These are phyloP conservation scores for Burhinus oedicnemus DNA, from an alignment of 2,113 vertebrate genomes.

Conservation along the genomic window DNA sequence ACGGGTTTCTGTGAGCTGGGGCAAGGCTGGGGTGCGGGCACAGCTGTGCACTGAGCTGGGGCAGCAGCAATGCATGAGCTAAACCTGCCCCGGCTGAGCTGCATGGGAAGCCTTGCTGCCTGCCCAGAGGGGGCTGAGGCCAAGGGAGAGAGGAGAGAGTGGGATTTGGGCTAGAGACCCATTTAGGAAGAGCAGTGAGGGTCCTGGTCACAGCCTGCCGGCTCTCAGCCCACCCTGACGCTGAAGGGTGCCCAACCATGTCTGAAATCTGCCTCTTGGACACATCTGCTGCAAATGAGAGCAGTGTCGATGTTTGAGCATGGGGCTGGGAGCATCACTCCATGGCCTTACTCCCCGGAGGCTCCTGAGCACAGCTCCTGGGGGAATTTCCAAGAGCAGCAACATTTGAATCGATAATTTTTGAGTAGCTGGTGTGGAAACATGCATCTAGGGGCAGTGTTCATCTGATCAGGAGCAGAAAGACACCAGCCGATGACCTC, in stretches of 20 bases:
- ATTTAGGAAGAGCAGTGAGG: background rate
- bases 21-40: background rate
- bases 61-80: background rate
- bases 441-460: accelerated
- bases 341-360: accelerated
- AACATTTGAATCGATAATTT: background rate
- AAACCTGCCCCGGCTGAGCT: background rate
- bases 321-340: background rate
- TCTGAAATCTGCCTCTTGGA: background rate
- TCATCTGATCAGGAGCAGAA: background rate
- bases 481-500: background rate
- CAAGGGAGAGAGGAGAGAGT: background rate
- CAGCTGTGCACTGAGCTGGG: background rate
- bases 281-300: background rate
- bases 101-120: background rate
- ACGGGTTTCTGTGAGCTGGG: constrained; percentile 25
- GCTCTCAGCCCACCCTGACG: accelerated
- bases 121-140: background rate
- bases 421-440: background rate
- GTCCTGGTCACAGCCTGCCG: background rate
- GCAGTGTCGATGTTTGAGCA: accelerated
- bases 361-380: background rate
- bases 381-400: background rate
- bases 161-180: background rate
- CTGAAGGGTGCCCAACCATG: background rate